Conservation (phyloP, 2,797 vertebrate genomes). For the Buphagus erythrorhynchus region DNA sequence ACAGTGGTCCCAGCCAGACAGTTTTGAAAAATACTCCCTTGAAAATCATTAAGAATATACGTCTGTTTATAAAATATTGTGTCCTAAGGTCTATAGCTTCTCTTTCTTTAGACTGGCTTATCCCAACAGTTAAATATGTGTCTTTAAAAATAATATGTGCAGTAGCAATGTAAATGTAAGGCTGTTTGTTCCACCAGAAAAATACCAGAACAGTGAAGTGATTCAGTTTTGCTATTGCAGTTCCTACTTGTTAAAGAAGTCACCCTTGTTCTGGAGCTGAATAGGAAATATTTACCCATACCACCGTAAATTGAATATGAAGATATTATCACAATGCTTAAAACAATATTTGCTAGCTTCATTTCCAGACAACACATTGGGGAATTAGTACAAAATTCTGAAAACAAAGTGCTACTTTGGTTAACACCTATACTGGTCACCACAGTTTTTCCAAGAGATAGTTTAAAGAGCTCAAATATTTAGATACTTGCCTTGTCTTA, state of each 20-base stretch:
- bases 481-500: background rate
- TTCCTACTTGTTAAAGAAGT: background rate
- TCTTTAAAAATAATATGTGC: background rate
- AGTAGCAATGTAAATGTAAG: background rate
- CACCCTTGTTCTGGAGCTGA: background rate
- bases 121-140: background rate
- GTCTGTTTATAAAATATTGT: background rate
- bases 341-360: background rate
- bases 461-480: background rate
- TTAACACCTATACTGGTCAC: background rate
- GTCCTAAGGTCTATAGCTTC: background rate
- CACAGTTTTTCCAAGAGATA: background rate
- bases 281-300: background rate
- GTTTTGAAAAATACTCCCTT: background rate
- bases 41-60: background rate
- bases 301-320: rapidly evolving
- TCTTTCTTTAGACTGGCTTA: background rate
- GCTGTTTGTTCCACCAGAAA: background rate
- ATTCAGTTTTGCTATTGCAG: background rate
- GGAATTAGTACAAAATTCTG: background rate
- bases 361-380: background rate
- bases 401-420: background rate
- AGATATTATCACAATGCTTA: background rate
- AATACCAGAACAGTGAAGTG: background rate
- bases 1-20: background rate